Evolutionary conservation across 2,888 invertebrate genomes (phyloP), one percentile per base, ranked within the genome.

Genomic region (Caenorhabditis parvicauda): DNA sequence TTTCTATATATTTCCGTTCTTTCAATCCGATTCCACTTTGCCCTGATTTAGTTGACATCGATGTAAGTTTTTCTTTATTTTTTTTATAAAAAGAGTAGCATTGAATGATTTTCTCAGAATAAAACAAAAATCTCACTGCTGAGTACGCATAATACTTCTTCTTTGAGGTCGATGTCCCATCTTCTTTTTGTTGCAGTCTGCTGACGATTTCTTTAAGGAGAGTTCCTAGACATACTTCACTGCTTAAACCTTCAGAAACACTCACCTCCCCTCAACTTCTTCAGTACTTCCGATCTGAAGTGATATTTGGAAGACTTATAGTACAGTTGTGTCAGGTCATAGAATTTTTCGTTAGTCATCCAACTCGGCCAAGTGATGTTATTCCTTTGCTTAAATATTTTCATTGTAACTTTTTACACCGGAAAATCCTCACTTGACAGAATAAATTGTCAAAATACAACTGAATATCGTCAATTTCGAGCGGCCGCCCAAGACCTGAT

Each of bases 111-210:
- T 12, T 22, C 19, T 12, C 39, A 14, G 50, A 22, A 2, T 32
- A 17, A 5, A 29, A 21, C n/a, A 14, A 22, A 42, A 55, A n/a
- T n/a, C 59, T 42, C 49, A 75, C 75, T 24, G 77, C 79, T 0
- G 79, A 80, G 42, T 79, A 80, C 14, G 73, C 78, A 48, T 64
- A 77, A 25, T 75, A 63, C 53, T 76, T 79, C 39, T 65, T 54
- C 17, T 72, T 54, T 1, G 46, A 37, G 29, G 72, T 70, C 41
- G 74, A 24, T 3, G 42, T 28, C 2, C 70, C 72, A 17, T 62
- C 44, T 1, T 19, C 51, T 39, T 75, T 73, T 9, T 48, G 57
- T 19, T 56, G 54, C 53, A 80, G 74, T 51, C 78, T 56, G 27
- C 64, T 58, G 39, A 75, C 47, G 9, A 80, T 72, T 22, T 77